These are phyloP conservation scores for Nesidiocoris tenuis DNA, from an alignment of 2,888 invertebrate genomes.

Conservation along the genomic window DNA sequence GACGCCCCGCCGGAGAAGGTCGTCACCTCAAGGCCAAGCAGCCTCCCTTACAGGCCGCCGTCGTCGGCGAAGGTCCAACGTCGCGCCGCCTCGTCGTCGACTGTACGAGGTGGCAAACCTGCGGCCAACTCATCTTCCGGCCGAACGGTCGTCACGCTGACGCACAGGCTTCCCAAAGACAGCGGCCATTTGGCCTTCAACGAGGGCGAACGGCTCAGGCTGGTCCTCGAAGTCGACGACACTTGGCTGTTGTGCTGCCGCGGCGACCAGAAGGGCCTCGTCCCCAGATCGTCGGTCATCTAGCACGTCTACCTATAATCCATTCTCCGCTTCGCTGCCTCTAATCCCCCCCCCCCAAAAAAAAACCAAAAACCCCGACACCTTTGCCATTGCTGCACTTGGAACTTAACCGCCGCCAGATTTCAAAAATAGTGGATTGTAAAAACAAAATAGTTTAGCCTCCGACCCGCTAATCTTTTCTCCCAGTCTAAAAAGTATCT, in stretches of 20 bases:
- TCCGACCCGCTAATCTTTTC: too few relatives aligned
- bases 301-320: conserved; percentile 44
- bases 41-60: conserved; percentile 65
- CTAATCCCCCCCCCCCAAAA: neutral
- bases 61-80: conserved; percentile 53
- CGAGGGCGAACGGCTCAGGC: conserved; percentile 70
- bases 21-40: conserved; percentile 62
- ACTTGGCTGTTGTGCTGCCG: conserved; percentile 74
- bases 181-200: conserved; percentile 75
- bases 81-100: conserved; percentile 68
- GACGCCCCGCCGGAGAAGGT: conserved; percentile 46
- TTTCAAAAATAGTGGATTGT: too few relatives aligned
- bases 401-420: neutral
- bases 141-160: conserved; percentile 64
- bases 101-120: conserved; percentile 55
- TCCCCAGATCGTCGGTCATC: conserved; percentile 67
- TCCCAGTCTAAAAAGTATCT: too few relatives aligned
- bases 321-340: neutral
- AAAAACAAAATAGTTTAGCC: too few relatives aligned
- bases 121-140: neutral
- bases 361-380: too few relatives aligned
- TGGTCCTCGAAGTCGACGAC: conserved; percentile 73
- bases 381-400: neutral
- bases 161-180: conserved; percentile 73
- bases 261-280: conserved; percentile 74